Conservation (phyloP, 2,113 vertebrate genomes). For the Cardinalis cardinalis region DNA sequence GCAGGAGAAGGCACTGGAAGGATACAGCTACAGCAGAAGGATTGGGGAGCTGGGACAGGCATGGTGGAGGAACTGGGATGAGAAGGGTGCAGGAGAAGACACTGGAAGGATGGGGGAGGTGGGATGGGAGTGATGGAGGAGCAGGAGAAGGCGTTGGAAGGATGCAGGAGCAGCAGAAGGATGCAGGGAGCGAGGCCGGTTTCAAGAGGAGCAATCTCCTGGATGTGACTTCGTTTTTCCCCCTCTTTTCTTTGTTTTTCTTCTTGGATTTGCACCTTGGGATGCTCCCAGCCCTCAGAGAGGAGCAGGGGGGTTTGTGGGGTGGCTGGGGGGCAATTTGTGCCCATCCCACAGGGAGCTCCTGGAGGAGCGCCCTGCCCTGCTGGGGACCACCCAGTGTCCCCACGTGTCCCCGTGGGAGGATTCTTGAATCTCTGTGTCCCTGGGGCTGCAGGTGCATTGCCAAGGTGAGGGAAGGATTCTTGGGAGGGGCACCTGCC, state of each 20-base stretch:
- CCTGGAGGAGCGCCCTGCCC: background rate
- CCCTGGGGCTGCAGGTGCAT: background rate
- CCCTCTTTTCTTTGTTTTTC: background rate
- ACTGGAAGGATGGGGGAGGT: background rate
- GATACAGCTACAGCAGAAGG: background rate
- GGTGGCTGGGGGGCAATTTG: background rate
- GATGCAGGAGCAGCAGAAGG: background rate
- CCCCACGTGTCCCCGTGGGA: background rate
- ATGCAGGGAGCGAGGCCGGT: background rate
- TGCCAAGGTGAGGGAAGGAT: background rate
- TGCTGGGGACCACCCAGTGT: background rate
- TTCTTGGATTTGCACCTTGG: background rate
- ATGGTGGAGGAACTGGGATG: background rate
- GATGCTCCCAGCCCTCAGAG: background rate
- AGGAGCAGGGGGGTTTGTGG: background rate
- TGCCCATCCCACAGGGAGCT: background rate
- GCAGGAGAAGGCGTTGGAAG: background rate
- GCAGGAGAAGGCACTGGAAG: too few relatives aligned
- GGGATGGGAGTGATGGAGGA: background rate
- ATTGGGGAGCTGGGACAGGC: accelerated
- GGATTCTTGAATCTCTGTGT: background rate
- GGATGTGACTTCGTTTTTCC: background rate
- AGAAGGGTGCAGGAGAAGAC: too few relatives aligned
- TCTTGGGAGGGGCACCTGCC: background rate
- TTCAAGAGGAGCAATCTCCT: background rate